A percentile compares a stretch with the other conserved stretches of the same genome.
These are phyloP conservation scores for Hydriomena furcata DNA, from an alignment of 2,888 invertebrate species.

Conservation along the genomic window DNA sequence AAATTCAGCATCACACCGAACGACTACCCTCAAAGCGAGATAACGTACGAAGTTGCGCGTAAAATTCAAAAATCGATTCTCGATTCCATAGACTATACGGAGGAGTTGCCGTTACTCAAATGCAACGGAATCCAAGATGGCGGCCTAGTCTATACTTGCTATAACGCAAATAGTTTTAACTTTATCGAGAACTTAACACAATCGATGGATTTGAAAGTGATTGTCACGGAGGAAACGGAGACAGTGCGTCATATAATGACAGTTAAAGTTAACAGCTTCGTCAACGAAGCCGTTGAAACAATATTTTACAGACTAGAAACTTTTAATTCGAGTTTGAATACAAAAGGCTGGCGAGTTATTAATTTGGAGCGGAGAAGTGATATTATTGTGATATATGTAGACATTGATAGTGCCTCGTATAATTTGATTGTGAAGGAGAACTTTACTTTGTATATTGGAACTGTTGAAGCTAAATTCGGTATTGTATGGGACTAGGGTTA, in stretches of 20 bases:
- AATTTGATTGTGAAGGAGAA: conserved; percentile 44
- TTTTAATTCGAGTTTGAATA: conserved; percentile 49
- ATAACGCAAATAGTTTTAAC: conserved; percentile 42
- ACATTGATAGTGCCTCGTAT: conserved; percentile 49
- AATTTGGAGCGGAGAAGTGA: conserved; percentile 29
- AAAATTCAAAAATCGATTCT: conserved; percentile 41
- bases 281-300: conserved; percentile 36
- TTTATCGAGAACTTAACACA: conserved; percentile 17
- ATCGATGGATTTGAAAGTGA: conserved; percentile 9
- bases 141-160: conserved; percentile 54
- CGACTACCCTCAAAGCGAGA: conserved; percentile 31
- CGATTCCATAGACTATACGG: conserved; percentile 36
- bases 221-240: neutral
- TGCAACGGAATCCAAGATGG: conserved; percentile 58
- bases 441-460: conserved; percentile 52
- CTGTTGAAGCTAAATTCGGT: conserved; percentile 53
- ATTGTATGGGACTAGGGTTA: conserved; percentile 40
- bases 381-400: conserved; percentile 36
- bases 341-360: conserved; percentile 47
- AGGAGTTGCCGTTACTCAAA: conserved; percentile 49
- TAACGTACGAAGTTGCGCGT: conserved; percentile 25
- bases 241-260: conserved; percentile 35
- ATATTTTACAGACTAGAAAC: conserved; percentile 48
- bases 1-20: conserved; percentile 36
- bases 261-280: conserved; percentile 44